Base-by-base conservation (phyloP, 2,797 vertebrate genomes). In the Enoplosus armatus region DNA sequence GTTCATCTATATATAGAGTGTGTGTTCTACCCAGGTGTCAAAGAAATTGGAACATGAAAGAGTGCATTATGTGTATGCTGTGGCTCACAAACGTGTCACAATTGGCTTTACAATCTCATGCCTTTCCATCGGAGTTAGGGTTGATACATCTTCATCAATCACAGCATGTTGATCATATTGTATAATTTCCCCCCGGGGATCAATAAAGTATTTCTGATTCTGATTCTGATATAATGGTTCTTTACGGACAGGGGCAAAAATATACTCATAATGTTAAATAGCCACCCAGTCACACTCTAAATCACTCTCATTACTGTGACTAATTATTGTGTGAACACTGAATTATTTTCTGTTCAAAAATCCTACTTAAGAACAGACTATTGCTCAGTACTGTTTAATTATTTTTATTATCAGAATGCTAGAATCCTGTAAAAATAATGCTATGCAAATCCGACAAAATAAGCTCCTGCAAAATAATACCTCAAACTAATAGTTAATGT, bases 391-490 rank as follows among this genome's bases (percentile, higher is more conserved):
- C 43, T 53, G 68, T 66, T 81, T 84, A 67, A 83, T 86, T 89
- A 83, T 88, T 85, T 72, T 56, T 65, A 82, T 83, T 75, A 83
- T 76, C 64, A 62, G n/a, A 71, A 69, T 69, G 63, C 35, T 56
- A 41, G 26, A 87, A 77, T 86, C 54, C 66, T 70, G 67, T 84
- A 74, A 84, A n/a, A 83, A 81, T 80, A 85, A 78, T 82, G 56
- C 51, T 29, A 79, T 83, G 84, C 83, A 86, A 86, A 89, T 87
- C 79, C 24, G 8, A 35, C 53, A 35, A 82, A 75, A 76, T 83
- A 79, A 85, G 60, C 75, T 59, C 33, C 59, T 48, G 60, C 69
- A 58, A 80, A 87, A 79, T 80, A 84, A 75, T 48, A 75, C 71
- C 75, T 85, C 39, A 31, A 54, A 72, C 47, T 55, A 77, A 78